Percentiles rank a stretch among this genome's conserved stretches.
Conservation (phyloP, 2,113 vertebrate species). For the Hemiprocne comata region DNA sequence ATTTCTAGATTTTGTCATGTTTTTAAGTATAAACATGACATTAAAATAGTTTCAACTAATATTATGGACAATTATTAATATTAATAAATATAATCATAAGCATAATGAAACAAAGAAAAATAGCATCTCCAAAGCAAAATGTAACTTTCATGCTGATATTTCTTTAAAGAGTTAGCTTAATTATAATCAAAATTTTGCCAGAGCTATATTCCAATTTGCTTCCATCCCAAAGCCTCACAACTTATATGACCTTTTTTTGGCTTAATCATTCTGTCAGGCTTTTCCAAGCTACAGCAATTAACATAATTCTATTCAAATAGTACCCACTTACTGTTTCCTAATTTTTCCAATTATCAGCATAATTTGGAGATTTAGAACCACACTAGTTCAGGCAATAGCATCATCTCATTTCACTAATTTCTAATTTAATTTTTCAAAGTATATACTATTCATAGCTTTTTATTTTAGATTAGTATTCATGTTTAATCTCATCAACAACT, state of each 20-base stretch:
- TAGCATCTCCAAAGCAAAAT: not conserved
- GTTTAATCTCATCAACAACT: not conserved
- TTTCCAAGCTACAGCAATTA: not conserved
- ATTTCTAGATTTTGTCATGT: not conserved
- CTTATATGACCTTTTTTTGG: not conserved
- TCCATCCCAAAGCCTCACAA: not conserved
- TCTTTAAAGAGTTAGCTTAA: not conserved
- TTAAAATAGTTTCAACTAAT: not conserved
- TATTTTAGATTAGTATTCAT: not conserved
- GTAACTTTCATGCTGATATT: not conserved
- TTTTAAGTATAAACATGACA: not conserved
- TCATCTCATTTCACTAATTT: not conserved
- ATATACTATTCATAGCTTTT: fast-evolving
- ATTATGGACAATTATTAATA: not conserved
- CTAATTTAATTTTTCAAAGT: not conserved
- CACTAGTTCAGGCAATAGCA: not conserved
- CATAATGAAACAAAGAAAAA: not conserved
- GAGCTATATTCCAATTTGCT: not conserved
- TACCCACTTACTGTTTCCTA: not conserved
- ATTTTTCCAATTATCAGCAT: not conserved
- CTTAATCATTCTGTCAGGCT: not conserved
- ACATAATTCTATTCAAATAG: not conserved
- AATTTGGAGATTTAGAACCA: not conserved
- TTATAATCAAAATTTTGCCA: not conserved
- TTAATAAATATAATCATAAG: not conserved